Conservation (phyloP, 37 sponge, comb jelly and placozoan genomes). For the Halisarca cf. caerulea region DNA sequence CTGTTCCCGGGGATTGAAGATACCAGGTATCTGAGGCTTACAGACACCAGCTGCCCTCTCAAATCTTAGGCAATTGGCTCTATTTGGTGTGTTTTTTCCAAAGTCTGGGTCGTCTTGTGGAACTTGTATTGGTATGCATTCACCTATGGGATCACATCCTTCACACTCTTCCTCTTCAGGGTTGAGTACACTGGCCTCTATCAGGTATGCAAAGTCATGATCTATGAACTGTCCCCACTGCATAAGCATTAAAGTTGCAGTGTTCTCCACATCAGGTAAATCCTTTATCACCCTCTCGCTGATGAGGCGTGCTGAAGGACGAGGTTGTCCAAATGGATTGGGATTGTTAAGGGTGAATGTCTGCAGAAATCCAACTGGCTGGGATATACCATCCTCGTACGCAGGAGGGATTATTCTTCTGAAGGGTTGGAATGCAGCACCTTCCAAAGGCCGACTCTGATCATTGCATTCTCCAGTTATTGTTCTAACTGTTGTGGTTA, state of each 20-base stretch:
- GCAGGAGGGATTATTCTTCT: slow-evolving; percentile 58
- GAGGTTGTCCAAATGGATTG: slow-evolving; percentile 54
- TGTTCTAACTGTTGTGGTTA: slow-evolving; percentile 31
- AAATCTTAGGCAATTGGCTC: slow-evolving; percentile 53
- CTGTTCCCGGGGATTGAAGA: slow-evolving; percentile 58
- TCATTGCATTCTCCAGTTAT: slow-evolving; percentile 91
- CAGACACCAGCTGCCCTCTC: slow-evolving; percentile 39
- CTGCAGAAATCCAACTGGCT: slow-evolving; percentile 61
- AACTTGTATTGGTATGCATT: slow-evolving; percentile 59
- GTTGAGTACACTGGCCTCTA: not conserved
- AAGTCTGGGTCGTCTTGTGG: slow-evolving; percentile 39
- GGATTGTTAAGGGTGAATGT: not conserved
- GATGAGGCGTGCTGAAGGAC: slow-evolving; percentile 79
- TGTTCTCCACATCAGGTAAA: slow-evolving; percentile 23
- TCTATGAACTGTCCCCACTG: slow-evolving; percentile 98
- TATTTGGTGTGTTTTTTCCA: slow-evolving; percentile 6
- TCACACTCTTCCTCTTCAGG: not conserved
- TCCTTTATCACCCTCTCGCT: slow-evolving; percentile 33
- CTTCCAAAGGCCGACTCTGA: slow-evolving; percentile 48
- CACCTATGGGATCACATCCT: slow-evolving; percentile 24
- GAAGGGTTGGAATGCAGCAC: slow-evolving; percentile 67
- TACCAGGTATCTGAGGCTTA: slow-evolving; percentile 1
- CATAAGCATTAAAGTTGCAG: slow-evolving; percentile 80
- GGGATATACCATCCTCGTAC: slow-evolving; percentile 74
- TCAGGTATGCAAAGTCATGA: slow-evolving; percentile 63